Base-by-base conservation (phyloP, 2,113 vertebrate species). In the Phylloscopus whistleri region DNA sequence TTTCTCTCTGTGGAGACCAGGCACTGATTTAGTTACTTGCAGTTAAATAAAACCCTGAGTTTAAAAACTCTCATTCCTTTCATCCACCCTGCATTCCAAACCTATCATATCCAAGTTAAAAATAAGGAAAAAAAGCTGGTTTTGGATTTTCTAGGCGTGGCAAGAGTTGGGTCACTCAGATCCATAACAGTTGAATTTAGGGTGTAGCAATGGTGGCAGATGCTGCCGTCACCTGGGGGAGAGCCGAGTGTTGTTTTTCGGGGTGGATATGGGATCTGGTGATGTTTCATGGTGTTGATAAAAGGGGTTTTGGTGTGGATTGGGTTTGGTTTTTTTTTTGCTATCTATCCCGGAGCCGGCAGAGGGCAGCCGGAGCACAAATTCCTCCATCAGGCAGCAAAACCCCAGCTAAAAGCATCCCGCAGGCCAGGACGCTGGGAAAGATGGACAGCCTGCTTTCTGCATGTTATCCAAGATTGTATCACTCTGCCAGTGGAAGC, bases 331-430 rank as follows among this genome's bases (percentile, higher is more conserved):
- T 18, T 30, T 30, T 28, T 24, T 14, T 13, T 24, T 46, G 2
- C 31, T 69, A 27, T 26, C 30, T 77, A 21, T 77, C 56, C 26
- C 8, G 15, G 37, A 56, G 88, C 88, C 96, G 3, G 95, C 91
- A 97, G 96, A 93, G 96, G 96, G 95, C 96, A 96, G 89, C 43
- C 28, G 2, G 84, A 94, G 89, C 87, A 77, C 81, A 33, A 75
- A 62, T 84, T 92, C 66, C n/a, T 73, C 46, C 41, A 7, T 7
- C 69, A 17, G 33, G 27, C 66, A 59, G 43, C 13, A 48, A 20
- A 86, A 37, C 39, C 46, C 28, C 15, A 11, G n/a, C n/a, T 76
- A 5, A 69, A 31, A 9, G 5, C 1, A 15, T 12, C 43, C 2
- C 0, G 9, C 41, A 24, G 68, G 4, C 53, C 0, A 4, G 30